phyloP scores from a whole-genome alignment of 2,888 invertebrate species.

The Oegoconia quadripuncta region DNA sequence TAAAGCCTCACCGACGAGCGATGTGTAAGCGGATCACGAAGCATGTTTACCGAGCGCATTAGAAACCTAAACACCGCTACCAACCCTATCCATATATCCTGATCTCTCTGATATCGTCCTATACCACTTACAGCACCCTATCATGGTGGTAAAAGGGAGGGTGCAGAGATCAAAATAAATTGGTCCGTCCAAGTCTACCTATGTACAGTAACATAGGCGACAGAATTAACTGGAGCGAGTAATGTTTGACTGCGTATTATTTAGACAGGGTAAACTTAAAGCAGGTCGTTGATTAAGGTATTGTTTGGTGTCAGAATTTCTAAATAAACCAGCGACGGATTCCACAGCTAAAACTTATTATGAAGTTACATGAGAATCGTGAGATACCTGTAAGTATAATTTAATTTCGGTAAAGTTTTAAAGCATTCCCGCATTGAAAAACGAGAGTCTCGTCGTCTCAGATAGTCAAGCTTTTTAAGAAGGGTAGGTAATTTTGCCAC shows the following conservation, averaged over 20 bases:
- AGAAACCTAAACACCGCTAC: conserved; percentile 56
- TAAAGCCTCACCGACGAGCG: conserved; percentile 27
- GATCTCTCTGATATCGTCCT: conserved; percentile 27
- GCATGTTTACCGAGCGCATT: conserved; percentile 56
- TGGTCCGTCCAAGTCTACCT: conserved; percentile 26
- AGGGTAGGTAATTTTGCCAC: too few species aligned
- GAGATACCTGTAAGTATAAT: conserved; percentile 1
- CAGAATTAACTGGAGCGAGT: conserved; percentile 52
- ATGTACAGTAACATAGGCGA: conserved; percentile 39
- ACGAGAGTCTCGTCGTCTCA: too few species aligned
- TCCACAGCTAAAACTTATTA: conserved; percentile 7
- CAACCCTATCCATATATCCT: conserved; percentile 33
- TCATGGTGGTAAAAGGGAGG: conserved; percentile 16
- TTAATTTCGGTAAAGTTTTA: conserved; percentile 5
- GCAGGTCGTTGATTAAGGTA: conserved; percentile 49
- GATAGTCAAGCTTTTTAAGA: too few species aligned
- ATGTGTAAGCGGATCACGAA: conserved; percentile 54
- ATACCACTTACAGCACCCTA: conserved; percentile 12
- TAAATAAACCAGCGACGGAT: conserved; percentile 12
- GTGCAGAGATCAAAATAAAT: conserved; percentile 32
- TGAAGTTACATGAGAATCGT: conserved; percentile 1
- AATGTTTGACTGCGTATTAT: conserved; percentile 56
- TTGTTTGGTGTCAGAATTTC: conserved; percentile 26
- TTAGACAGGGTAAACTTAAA: conserved; percentile 49
- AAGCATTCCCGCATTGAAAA: too few species aligned